Base-by-base conservation (phyloP, 35 echinoderm and acorn worm genomes). In the Holothuria glaberrima region DNA sequence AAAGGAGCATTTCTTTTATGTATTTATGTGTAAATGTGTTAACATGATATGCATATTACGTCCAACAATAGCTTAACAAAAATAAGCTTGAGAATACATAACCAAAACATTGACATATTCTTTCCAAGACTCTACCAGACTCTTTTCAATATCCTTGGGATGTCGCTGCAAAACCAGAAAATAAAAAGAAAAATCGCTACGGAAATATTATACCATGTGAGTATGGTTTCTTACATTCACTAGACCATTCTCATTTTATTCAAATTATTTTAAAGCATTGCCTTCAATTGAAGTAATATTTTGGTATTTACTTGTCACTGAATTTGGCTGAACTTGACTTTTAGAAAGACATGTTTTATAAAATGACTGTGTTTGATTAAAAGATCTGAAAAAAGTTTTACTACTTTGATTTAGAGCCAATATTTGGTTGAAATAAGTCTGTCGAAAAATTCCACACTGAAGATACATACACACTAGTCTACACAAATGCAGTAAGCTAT, bases 151-250 rank as follows among this genome's bases (percentile, higher is more conserved):
- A 90, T 21, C 83, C 94, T 0, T 91, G 87, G 88, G 77, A 75
- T 13, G 88, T 93, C 60, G 94, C 94, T 26, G 57, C 81, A 30
- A 86, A 93, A 75, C 74, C 91, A 26, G 88, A 92, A 30, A 88
- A 93, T 74, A 92, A 93, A 34, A 80, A 79, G 19, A 92, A 93
- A 67, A 96, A 96, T 57, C 80, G 94, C 28, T 96, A 92, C 65
- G 91, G 91, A 46, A 96, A 96, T 66, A 96, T 96, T 52, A 89
- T 96, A 28, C 67, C 94, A 88, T 96, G 94, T 96, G 83, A 88
- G 94, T 96, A 48, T 45, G n/a, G 1, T 28, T 27, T 29, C 31
- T 69, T 27, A 30, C 31, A 28, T 0, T 27, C 12, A 30, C 20
- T 6, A 10, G 21, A 33, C 20, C 24, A 16, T 33, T 30, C 7